Conservation (phyloP, 2,797 vertebrate genomes). For the Dromococcyx pavoninus region DNA sequence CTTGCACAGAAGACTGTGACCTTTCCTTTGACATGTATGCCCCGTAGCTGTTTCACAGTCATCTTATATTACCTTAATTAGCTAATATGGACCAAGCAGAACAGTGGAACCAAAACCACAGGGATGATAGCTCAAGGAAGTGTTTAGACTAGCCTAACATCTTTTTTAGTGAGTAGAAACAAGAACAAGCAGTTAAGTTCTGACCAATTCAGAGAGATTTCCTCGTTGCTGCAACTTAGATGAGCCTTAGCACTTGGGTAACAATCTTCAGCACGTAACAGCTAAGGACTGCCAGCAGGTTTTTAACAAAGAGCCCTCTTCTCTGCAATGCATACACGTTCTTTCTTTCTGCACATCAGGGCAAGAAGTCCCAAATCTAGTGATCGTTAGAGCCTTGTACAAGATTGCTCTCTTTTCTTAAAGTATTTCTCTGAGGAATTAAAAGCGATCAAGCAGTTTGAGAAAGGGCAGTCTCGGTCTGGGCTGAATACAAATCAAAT, state of each 20-base stretch:
- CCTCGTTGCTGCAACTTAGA: background rate
- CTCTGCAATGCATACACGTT: background rate
- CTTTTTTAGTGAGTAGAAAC: background rate
- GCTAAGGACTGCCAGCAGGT: background rate
- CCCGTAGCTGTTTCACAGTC: background rate
- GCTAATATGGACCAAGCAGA: background rate
- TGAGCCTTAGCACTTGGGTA: background rate
- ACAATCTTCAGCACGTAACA: background rate
- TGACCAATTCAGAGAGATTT: background rate
- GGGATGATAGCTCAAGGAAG: background rate
- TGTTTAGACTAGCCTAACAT: background rate
- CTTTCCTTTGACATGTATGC: background rate
- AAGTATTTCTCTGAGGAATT: background rate
- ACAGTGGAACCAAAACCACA: background rate
- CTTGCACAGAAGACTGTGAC: background rate
- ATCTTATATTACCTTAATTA: background rate
- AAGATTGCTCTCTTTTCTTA: background rate
- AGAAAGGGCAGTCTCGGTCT: background rate
- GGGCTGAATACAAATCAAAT: constrained; percentile 24
- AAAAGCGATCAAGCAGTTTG: background rate
- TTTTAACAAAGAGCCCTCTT: background rate
- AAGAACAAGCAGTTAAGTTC: background rate
- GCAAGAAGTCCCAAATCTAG: background rate
- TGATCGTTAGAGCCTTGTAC: background rate
- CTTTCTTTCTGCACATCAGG: background rate